Conservation (phyloP, 2,888 invertebrate species). For the Drosophila pseudotalamancana region DNA sequence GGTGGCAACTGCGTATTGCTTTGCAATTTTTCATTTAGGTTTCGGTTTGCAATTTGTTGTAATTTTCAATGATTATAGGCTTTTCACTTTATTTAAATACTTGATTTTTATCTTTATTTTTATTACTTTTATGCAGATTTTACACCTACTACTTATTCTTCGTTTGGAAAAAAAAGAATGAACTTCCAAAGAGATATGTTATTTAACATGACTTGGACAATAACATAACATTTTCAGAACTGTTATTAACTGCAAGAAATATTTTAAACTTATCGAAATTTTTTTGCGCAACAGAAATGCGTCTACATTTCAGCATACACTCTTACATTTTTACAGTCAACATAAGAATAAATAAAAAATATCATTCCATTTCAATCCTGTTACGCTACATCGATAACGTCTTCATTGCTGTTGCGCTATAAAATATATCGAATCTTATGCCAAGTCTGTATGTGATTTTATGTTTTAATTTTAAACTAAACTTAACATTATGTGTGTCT, state of each 20-base stretch:
- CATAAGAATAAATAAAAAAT: neutral
- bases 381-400: neutral
- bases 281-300: too few species aligned
- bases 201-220: slow-evolving; percentile 30
- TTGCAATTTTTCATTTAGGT: slow-evolving; percentile 4
- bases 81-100: slow-evolving; percentile 18
- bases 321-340: neutral
- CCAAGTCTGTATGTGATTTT: too few species aligned
- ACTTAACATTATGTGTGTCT: too few species aligned
- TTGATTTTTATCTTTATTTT: slow-evolving; percentile 17
- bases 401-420: neutral
- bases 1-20: slow-evolving; percentile 22
- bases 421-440: neutral
- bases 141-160: slow-evolving; percentile 45
- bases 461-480: too few species aligned
- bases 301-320: too few species aligned
- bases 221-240: slow-evolving; percentile 13
- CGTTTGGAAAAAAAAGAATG: slow-evolving; percentile 50
- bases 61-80: neutral
- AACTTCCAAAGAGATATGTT: slow-evolving; percentile 46
- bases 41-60: neutral
- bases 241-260: slow-evolving; percentile 4
- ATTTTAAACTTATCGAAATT: neutral
- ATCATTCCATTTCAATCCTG: neutral
- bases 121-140: slow-evolving; percentile 34